Evolutionary conservation across 2,797 vertebrate genomes (phyloP), one percentile per base, ranked within the genome.

Genomic region (Mus caroli): DNA sequence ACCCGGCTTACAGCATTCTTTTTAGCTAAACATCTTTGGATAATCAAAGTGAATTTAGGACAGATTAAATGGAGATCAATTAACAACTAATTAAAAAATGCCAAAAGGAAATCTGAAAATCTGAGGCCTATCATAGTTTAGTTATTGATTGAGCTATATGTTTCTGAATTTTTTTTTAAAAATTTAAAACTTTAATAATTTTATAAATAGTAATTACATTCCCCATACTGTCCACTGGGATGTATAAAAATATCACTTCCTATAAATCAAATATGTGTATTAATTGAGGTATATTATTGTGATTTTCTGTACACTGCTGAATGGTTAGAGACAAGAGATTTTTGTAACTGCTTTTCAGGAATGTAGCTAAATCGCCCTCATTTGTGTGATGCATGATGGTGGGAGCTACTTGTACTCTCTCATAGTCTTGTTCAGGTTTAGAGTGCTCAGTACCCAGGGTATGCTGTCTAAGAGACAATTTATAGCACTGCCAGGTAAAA

Each of bases 321-420:
- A 28, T 31, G 5, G 3, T 14, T 19, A 14, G 8, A 19, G 6
- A 60, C 19, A 0, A 19, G 1, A n/a, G 1, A 1, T 0, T 0
- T 0, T 0, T 34, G 26, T 60, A 9, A 31, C 22, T 64, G 7
- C 37, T 6, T 50, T 85, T 43, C 19, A 19, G 2, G 26, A 4
- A 22, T 11, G 22, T 2, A 37, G 2, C 40, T 11, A 31, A 58
- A 22, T 19, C 11, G 14, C 5, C 17, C 10, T 46, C 37, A 60
- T 60, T 54, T 60, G 0, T 31, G 6, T 52, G 17, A 52, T n/a
- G 6, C 34, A 17, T 34, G 22, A 26, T 46, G 15, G 3, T 64
- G 0, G 37, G 1, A 37, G 69, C 8, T 31, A 10, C 4, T 31
- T 20, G 28, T 7, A 40, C 28, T 85, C 3, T 88, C 7, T 90